phyloP scores from a whole-genome alignment of 2,888 invertebrate genomes.

The Andrena dorsata region DNA sequence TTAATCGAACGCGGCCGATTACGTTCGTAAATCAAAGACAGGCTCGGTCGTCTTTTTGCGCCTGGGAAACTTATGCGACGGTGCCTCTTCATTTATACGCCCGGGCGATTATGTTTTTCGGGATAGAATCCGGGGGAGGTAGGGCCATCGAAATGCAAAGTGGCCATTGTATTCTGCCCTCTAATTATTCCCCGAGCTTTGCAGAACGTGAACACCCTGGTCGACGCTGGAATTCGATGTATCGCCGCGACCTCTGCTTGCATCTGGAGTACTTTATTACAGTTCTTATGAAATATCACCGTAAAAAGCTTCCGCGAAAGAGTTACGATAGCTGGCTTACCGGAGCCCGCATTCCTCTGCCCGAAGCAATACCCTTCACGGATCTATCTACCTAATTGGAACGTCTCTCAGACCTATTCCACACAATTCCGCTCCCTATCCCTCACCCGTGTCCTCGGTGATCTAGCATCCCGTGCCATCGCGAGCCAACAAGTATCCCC shows the following conservation, averaged over 20 bases:
- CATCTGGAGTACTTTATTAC: background rate
- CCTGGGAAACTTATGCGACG: constrained; percentile 42
- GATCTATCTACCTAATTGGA: no score
- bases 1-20: constrained; percentile 50
- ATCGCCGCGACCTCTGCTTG: background rate
- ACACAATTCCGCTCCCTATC: no score
- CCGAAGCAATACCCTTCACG: background rate
- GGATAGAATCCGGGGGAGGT: background rate
- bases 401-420: no score
- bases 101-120: constrained; percentile 31
- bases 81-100: constrained; percentile 60
- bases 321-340: background rate
- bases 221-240: constrained; percentile 18
- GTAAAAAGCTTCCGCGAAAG: background rate
- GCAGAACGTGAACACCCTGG: constrained; percentile 27
- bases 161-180: constrained; percentile 19
- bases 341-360: background rate
- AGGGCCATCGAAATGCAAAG: constrained; percentile 28
- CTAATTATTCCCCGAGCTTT: constrained; percentile 1
- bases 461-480: no score
- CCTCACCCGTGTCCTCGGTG: no score
- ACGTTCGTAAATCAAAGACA: constrained; percentile 56
- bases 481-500: no score
- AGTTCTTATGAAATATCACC: background rate
- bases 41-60: constrained; percentile 34